Base-by-base conservation (phyloP, 2,888 invertebrate species). In the Lasioglossum morio region DNA sequence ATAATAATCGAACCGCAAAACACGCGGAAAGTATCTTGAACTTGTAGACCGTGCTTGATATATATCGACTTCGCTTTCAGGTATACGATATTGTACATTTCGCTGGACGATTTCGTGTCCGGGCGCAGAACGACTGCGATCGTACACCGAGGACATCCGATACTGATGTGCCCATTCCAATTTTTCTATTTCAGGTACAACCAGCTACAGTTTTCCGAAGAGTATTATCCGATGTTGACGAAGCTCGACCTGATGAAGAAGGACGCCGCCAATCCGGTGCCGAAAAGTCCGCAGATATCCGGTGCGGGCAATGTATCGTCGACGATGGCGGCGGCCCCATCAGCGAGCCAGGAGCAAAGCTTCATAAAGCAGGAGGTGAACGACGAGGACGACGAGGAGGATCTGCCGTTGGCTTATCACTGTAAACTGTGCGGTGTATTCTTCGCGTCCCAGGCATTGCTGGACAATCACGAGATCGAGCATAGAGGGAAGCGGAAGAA, bases 161-260 rank as follows among this genome's bases (percentile, higher is more conserved):
- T 90, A 93, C 93, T 93, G 91, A 94, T 93, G 91, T 90, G 91
- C 89, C 89, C 90, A 82, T 92, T 85, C 92, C 89, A 92, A 93
- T 93, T 94, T 94, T 93, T 92, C 90, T 82, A 93, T 95, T 95
- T 91, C 95, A 95, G 95, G 91, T 95, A 92, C 92, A 87, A 88
- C 87, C 93, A 91, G 81, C 89, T 92, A 87, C 86, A 89, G 81
- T 93, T 90, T 84, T 79, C 93, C 88, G 94, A 93, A 87, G 93
- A 90, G 74, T 93, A 92, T 92, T 93, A 90, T 84, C 91, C 93
- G 84, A 93, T 93, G 92, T 90, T 93, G 82, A 87, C 92, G 78
- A 94, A 94, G 89, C 92, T 93, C 85, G 92, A 94, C 69, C 90
- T 93, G 90, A 84, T 92, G 90, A 94, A 93, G 92, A 94, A 92